These are phyloP conservation scores for Pterocles orientalis DNA, from an alignment of 2,113 vertebrate genomes.

Conservation along the genomic window DNA sequence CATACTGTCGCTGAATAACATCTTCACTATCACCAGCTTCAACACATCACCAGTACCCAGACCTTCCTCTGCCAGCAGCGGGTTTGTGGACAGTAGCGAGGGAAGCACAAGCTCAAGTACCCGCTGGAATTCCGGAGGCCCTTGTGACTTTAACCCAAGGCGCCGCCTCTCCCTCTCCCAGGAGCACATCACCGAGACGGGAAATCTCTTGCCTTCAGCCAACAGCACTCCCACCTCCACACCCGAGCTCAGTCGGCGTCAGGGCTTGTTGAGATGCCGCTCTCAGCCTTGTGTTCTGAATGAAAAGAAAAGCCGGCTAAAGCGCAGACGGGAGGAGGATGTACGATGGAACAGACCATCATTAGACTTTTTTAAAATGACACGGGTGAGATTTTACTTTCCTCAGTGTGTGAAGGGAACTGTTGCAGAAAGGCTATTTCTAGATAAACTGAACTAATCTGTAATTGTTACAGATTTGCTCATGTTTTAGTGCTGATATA, in stretches of 20 bases:
- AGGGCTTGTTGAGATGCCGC: slow-evolving; percentile 74
- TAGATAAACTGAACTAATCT: background rate
- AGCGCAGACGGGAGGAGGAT: slow-evolving; percentile 77
- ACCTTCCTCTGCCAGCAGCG: slow-evolving; percentile 76
- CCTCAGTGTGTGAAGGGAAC: background rate
- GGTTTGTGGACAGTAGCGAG: slow-evolving; percentile 74
- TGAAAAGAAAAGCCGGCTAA: slow-evolving; percentile 74
- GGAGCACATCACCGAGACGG: slow-evolving; percentile 72
- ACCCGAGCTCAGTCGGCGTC: slow-evolving; percentile 72
- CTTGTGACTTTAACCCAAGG: slow-evolving; percentile 67
- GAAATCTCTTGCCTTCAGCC: slow-evolving; percentile 69
- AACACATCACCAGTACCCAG: slow-evolving; percentile 68
- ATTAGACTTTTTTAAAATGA: slow-evolving; percentile 84
- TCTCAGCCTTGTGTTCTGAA: slow-evolving; percentile 81
- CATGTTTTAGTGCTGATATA: background rate
- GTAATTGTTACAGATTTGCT: background rate
- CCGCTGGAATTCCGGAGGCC: slow-evolving; percentile 59
- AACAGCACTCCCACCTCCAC: slow-evolving; percentile 78
- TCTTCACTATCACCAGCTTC: slow-evolving; percentile 57
- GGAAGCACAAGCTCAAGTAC: slow-evolving; percentile 57
- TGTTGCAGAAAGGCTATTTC: background rate
- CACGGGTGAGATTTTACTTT: slow-evolving; percentile 74
- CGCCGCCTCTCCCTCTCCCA: slow-evolving; percentile 80
- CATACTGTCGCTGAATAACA: slow-evolving; percentile 20
- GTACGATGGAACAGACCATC: slow-evolving; percentile 78